A percentile compares a stretch with the other conserved stretches of the same genome.
Conservation (phyloP, 2,797 vertebrate genomes). For the Hydrolagus colliei region DNA sequence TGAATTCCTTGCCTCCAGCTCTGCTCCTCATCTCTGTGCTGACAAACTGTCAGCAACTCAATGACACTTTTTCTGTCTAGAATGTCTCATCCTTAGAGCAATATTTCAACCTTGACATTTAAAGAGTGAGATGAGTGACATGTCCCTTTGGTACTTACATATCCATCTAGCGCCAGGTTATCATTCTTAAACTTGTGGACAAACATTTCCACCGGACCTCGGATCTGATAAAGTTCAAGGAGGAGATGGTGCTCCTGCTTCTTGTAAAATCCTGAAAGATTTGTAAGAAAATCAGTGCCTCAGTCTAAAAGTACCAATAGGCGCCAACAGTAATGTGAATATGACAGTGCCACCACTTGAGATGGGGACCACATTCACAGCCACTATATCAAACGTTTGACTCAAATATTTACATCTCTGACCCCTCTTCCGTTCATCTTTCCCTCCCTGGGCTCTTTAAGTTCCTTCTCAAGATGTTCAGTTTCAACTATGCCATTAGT, state of each 20-base stretch:
- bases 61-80: slow-evolving; percentile 12
- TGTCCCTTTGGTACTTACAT: slow-evolving; percentile 64
- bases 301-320: no score
- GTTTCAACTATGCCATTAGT: no score
- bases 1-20: no score
- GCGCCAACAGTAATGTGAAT: no score
- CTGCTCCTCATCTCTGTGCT: neutral
- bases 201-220: slow-evolving; percentile 85
- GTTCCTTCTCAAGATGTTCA: no score
- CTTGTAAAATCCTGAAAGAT: slow-evolving; percentile 77
- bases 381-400: no score
- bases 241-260: slow-evolving; percentile 86
- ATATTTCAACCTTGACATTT: slow-evolving; percentile 18
- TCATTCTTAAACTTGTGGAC: slow-evolving; percentile 91
- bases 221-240: slow-evolving; percentile 87
- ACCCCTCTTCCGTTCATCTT: no score
- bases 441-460: no score
- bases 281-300: neutral
- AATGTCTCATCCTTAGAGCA: neutral
- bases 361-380: no score
- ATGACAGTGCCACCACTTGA: no score
- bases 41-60: neutral
- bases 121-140: neutral
- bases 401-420: no score
- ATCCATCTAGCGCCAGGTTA: slow-evolving; percentile 91